These are phyloP conservation scores for Oreochromis aureus DNA, from an alignment of 2,113 vertebrate genomes.

Conservation along the genomic window DNA sequence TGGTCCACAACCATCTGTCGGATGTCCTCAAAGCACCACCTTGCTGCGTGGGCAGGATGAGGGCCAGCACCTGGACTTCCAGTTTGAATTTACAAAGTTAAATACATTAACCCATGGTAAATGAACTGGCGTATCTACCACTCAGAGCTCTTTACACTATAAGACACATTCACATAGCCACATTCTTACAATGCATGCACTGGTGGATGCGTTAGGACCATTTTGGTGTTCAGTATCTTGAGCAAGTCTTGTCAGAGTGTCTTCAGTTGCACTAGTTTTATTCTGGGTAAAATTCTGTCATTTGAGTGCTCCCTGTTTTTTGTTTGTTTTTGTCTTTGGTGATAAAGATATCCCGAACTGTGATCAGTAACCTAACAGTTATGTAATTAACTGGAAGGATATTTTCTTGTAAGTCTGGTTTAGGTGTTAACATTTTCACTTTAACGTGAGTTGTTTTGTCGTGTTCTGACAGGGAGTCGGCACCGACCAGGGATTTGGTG, in stretches of 20 bases:
- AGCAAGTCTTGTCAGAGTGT: background rate
- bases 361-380: background rate
- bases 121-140: background rate
- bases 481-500: slow-evolving; percentile 59
- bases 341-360: background rate
- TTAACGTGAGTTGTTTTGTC: background rate
- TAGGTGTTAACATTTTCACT: background rate
- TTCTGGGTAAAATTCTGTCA: background rate
- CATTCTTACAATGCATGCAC: background rate
- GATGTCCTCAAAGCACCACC: background rate
- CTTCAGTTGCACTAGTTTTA: background rate
- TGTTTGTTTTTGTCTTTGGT: background rate
- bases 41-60: background rate
- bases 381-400: background rate
- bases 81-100: background rate
- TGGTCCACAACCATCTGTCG: background rate
- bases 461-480: slow-evolving; percentile 24
- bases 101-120: background rate
- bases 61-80: background rate
- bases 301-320: background rate
- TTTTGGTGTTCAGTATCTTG: background rate
- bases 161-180: background rate
- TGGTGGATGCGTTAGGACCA: fast-evolving
- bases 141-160: background rate
- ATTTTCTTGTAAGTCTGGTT: background rate